Evolutionary conservation across 2,888 invertebrate species (phyloP), one percentile per base, ranked within the genome.

Genomic region (Euclidia mi): DNA sequence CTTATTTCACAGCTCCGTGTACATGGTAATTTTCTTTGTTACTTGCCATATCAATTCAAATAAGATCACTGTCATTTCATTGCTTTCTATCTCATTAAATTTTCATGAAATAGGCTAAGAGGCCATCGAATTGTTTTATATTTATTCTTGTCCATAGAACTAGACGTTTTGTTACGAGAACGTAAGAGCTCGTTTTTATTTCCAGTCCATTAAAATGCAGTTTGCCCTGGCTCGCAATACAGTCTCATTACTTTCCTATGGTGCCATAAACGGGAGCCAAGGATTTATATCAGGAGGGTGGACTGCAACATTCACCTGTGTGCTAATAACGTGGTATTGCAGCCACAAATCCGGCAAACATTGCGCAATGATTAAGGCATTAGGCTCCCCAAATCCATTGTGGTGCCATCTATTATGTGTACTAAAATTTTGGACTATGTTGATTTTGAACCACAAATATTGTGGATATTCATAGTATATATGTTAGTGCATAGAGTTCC

Each of bases 11-110:
- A 76, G 45, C 75, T 80, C 76, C 65, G 53, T 62, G 81, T 71
- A 40, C 28, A 74, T 71, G 76, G 79, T 80, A 78, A 82, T 81
- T 83, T 82, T 78, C 76, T 81, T 79, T 81, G 78, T 79, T 81
- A 81, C 79, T 71, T 78, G 58, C 67, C 77, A 75, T 74, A 81
- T 81, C 81, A 81, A 84, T 82, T 82, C 76, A 81, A 84, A 84
- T 78, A 78, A 81, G 76, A 81, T 80, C 76, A 74, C 72, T 78
- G 75, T 72, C 74, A 77, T 79, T 79, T 78, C 73, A 76, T 72
- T 71, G 73, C 71, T 70, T 71, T 73, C 65, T 68, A 68, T 69
- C 68, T 71, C 68, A 76, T 79, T 74, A 59, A 73, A 76, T 81
- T 81, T 83, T 72, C 69, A 66, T 59, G 69, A 68, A 74, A 70